Conservation (phyloP, 1,140 invertebrate genomes). For the Lutraria rhynchaena region DNA sequence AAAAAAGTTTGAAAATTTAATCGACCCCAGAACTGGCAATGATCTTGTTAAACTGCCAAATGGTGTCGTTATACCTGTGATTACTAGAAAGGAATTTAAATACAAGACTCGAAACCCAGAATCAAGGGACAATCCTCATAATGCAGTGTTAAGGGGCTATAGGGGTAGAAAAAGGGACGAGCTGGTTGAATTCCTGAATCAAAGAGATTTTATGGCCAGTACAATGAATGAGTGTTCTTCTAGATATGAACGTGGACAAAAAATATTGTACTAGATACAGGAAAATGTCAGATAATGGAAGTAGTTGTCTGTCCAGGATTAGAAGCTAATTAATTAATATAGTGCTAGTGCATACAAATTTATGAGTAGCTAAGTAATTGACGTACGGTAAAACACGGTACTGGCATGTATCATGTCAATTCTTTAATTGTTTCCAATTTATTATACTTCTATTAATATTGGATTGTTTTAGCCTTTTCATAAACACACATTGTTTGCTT, state of each 20-base stretch:
- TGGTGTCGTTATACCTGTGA: conserved; percentile 55
- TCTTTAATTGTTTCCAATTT: too few species aligned
- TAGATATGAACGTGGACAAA: conserved; percentile 43
- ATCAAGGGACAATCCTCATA: conserved; percentile 61
- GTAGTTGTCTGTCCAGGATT: too few species aligned
- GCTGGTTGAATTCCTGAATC: conserved; percentile 59
- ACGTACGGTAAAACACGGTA: too few species aligned
- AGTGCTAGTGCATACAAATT: too few species aligned
- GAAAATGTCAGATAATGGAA: too few species aligned
- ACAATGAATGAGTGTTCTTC: conserved; percentile 64
- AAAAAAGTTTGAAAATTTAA: conserved; percentile 44
- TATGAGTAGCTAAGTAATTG: too few species aligned
- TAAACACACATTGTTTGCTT: too few species aligned
- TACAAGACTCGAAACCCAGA: conserved; percentile 61
- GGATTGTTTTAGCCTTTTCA: too few species aligned
- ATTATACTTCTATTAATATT: too few species aligned
- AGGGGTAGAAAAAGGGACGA: conserved; percentile 61
- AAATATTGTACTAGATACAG: background rate
- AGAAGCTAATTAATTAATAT: too few species aligned
- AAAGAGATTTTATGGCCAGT: conserved; percentile 63
- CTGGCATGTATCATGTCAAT: too few species aligned
- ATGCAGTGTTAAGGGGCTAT: conserved; percentile 58
- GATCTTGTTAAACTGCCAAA: conserved; percentile 57
- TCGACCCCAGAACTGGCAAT: conserved; percentile 52
- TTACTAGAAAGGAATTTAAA: conserved; percentile 63